phyloP scores from a whole-genome alignment of 2,113 vertebrate genomes.

The Girardinichthys multiradiatus region DNA sequence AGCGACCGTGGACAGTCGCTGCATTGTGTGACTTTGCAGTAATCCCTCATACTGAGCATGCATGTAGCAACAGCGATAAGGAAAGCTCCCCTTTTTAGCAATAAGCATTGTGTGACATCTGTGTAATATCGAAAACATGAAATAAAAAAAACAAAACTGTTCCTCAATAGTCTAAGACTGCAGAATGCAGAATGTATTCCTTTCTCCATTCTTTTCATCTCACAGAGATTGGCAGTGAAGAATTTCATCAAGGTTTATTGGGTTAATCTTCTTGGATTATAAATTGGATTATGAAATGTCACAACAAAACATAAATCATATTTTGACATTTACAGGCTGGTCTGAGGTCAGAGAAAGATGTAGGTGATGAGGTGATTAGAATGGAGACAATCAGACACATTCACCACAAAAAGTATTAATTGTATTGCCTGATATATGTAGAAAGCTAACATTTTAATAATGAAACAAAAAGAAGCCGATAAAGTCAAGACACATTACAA shows the following conservation, averaged over 20 bases:
- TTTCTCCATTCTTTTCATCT: no score
- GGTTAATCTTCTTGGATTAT: slow-evolving; percentile 2
- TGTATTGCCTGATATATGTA: not conserved
- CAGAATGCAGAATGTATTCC: no score
- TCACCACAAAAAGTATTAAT: not conserved
- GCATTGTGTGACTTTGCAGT: no score
- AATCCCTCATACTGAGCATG: no score
- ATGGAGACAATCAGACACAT: not conserved
- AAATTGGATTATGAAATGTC: slow-evolving; percentile 4
- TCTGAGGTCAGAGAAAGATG: not conserved
- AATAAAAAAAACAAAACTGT: no score
- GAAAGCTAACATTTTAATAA: not conserved
- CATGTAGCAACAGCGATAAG: no score
- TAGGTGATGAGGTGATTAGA: not conserved
- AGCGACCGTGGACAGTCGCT: no score
- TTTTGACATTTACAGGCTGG: slow-evolving; percentile 5
- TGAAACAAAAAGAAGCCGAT: not conserved
- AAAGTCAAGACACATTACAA: slow-evolving; percentile 11
- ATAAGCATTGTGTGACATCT: no score
- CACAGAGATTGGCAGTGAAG: no score
- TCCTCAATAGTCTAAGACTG: no score
- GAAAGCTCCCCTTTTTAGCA: no score
- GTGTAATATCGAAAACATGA: no score
- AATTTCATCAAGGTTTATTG: not conserved
- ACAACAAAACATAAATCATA: not conserved